phyloP scores from a whole-genome alignment of 2,888 invertebrate genomes.

The Onthophagus sagittarius region DNA sequence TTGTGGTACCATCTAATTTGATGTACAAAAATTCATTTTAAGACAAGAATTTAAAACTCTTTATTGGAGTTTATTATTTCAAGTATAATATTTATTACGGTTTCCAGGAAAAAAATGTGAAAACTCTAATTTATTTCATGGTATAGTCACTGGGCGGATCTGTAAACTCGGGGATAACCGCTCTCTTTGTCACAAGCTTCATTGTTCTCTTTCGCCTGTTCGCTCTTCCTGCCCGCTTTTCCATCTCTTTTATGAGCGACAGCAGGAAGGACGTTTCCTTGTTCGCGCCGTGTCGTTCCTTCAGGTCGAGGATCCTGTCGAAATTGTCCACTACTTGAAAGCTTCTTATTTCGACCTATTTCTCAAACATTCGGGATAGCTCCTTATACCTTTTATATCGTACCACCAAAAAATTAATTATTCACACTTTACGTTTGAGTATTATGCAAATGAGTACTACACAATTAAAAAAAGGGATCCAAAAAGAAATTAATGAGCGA shows the following conservation, averaged over 20 bases:
- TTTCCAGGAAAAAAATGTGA: not conserved
- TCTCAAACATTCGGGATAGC: not conserved
- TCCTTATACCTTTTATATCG: not conserved
- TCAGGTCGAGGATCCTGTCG: not conserved
- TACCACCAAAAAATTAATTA: too few species aligned
- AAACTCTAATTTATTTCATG: not conserved
- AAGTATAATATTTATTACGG: not conserved
- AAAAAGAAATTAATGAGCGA: too few species aligned
- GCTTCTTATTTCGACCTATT: not conserved
- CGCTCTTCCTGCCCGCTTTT: not conserved
- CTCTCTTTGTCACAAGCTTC: not conserved
- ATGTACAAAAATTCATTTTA: too few species aligned
- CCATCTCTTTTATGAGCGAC: not conserved
- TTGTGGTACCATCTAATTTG: too few species aligned
- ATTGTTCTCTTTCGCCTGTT: not conserved
- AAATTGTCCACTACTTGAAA: not conserved
- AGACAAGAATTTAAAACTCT: too few species aligned
- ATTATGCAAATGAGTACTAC: too few species aligned
- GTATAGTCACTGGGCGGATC: not conserved
- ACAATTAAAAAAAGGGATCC: too few species aligned
- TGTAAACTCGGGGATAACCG: not conserved
- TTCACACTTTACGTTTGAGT: too few species aligned
- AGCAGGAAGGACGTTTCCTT: not conserved
- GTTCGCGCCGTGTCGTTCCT: not conserved
- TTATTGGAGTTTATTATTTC: too few species aligned